Evolutionary conservation across 2,888 invertebrate genomes (phyloP), one percentile per base, ranked within the genome.

Genomic region (Watsonalla binaria): DNA sequence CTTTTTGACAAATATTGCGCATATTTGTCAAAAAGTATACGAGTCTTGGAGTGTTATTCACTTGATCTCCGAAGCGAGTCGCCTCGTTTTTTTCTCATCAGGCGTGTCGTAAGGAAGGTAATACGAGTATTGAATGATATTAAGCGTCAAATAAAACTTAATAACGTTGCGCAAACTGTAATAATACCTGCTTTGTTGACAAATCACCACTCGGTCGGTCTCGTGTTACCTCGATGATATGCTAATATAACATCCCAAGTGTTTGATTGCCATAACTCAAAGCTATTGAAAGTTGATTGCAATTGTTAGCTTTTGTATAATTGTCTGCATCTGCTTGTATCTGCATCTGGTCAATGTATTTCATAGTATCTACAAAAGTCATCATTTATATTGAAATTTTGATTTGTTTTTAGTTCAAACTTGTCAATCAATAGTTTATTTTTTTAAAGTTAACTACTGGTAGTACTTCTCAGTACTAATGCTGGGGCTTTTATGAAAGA

Each of bases 141-240:
- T 42, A 42, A 59, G 52, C 55, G 52, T 49, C 34, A 50, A 54
- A 52, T 54, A 35, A 48, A 39, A 51, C 51, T 54, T 54, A 51
- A 54, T 55, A 51, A 58, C 37, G 50, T 72, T 73, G 62, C 61
- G 68, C 63, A 68, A 72, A 60, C 57, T 55, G 54, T 54, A 59
- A 63, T 57, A 62, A 52, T 59, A 66, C 65, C 64, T 63, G 68
- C 57, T 65, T 60, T 63, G 72, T 75, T 76, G 78, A 79, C 77
- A 72, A 76, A 75, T 68, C 64, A 66, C 68, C 74, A 72, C 65
- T 66, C 68, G 70, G 63, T 53, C 48, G 46, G 62, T 51, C 33
- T 72, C 69, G 60, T 68, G 68, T 73, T 70, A 65, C 72, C 52
- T 57, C 51, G 54, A 51, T 53, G 70, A 73, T 72, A 73, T 60